Evolutionary conservation across 2,888 invertebrate genomes (phyloP), one percentile per base, ranked within the genome.

Genomic region (Rhingia rostrata): DNA sequence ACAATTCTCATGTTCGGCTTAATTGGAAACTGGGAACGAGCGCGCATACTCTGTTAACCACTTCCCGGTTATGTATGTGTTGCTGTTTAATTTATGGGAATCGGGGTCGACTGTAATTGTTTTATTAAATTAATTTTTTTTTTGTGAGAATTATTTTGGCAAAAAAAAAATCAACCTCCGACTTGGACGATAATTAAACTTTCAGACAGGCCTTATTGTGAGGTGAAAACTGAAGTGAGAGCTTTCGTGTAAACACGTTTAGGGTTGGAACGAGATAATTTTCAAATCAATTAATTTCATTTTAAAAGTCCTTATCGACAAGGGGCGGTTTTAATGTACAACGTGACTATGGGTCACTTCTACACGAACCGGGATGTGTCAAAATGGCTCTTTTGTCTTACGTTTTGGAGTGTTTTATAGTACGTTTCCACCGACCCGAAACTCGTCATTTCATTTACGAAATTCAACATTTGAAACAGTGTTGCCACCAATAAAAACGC

Each of bases 41-140:
- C 4, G 45, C 56, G 32, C 30, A 32, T 3, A 37, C 5, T 37
- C 47, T 47, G 63, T 35, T n/a, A 30, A 30, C 49, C 61, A 49
- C 70, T 63, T 54, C 73, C 37, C 53, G 51, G 58, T 75, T 66
- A 30, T 58, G 12, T 41, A 2, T 22, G n/a, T n/a, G n/a, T n/a
- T n/a, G n/a, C n/a, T n/a, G 35, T 35, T 51, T 51, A 66, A 60
- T 61, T 67, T 58, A 53, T 53, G 58, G 53, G 53, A 67, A 67
- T 75, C 22, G 75, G 60, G 75, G 67, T 67, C 75, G 67, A 35
- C 9, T 66, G 56, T 66, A 56, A 74, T 66, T 64, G 51, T 75
- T 67, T 67, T 60, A 67, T 67, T 75, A 67, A 67, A 75, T 67
- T 67, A 60, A 60, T 51, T 35, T 66, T 47, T 61, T 43, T 33